Evolutionary conservation across 2,888 invertebrate genomes (phyloP).

Genomic region (Drosophila mayaguana): DNA sequence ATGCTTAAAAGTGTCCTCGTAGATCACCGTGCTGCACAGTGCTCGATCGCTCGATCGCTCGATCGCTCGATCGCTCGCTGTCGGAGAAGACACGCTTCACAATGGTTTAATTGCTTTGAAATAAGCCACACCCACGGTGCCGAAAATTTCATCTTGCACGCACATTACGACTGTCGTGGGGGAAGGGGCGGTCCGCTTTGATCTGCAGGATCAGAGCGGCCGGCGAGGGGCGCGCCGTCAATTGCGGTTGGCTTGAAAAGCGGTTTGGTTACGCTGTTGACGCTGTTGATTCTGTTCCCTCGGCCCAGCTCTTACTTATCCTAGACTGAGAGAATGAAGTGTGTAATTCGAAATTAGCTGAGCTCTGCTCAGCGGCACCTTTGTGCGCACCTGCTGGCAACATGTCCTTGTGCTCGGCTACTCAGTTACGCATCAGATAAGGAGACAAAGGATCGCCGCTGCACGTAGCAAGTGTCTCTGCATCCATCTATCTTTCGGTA

Average conservation of each 20-base stretch:
- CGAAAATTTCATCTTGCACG: slow-evolving; percentile 77
- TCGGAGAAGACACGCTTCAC: slow-evolving; percentile 74
- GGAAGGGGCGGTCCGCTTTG: slow-evolving; percentile 53
- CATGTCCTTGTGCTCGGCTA: slow-evolving; percentile 64
- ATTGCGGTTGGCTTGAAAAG: slow-evolving; percentile 72
- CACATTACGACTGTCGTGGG: slow-evolving; percentile 58
- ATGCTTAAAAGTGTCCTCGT: slow-evolving; percentile 73
- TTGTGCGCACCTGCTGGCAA: slow-evolving; percentile 73
- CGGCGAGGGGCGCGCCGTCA: slow-evolving; percentile 67
- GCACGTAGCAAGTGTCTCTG: too few species aligned
- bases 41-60: not conserved
- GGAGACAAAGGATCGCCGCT: not conserved
- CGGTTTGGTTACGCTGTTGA: slow-evolving; percentile 65
- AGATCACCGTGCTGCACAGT: slow-evolving; percentile 54
- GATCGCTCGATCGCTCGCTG: slow-evolving; percentile 4
- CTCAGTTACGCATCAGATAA: slow-evolving; percentile 74
- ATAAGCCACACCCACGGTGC: slow-evolving; percentile 76
- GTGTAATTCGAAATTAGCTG: slow-evolving; percentile 79
- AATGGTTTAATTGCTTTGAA: slow-evolving; percentile 78
- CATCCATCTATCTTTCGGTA: not conserved
- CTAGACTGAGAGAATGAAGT: slow-evolving; percentile 73
- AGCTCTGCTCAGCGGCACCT: slow-evolving; percentile 76
- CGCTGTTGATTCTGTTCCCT: slow-evolving; percentile 10
- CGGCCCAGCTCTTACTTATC: slow-evolving; percentile 34
- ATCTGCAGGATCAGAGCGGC: slow-evolving; percentile 63